A percentile compares a stretch with the other conserved stretches of the same genome.
phyloP scores from a whole-genome alignment of 2,888 invertebrate genomes.

The Amiota mariae region DNA sequence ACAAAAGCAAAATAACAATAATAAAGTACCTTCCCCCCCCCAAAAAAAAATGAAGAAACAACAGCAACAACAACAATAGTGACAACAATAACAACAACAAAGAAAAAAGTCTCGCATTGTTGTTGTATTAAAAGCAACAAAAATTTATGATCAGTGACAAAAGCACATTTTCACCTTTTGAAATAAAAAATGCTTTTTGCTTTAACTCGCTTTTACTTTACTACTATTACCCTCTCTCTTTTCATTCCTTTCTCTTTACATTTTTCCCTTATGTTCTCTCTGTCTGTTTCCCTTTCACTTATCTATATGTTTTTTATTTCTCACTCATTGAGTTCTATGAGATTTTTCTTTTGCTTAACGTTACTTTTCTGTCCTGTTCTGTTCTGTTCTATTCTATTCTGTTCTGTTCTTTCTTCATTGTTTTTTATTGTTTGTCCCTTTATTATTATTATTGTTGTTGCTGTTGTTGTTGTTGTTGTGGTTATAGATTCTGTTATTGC shows the following conservation, averaged over 20 bases:
- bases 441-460: conserved; percentile 47
- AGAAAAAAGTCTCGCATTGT: no score
- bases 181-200: conserved; percentile 51
- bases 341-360: neutral
- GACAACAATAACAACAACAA: neutral
- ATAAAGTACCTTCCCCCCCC: neutral
- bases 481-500: neutral
- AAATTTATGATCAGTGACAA: conserved; percentile 67
- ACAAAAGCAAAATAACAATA: conserved; percentile 2
- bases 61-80: conserved; percentile 36
- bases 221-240: neutral
- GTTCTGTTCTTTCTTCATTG: conserved; percentile 6
- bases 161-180: conserved; percentile 64
- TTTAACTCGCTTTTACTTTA: conserved; percentile 23
- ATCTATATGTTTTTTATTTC: no score
- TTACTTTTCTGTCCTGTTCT: conserved; percentile 40
- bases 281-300: no score
- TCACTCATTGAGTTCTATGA: no score
- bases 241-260: no score
- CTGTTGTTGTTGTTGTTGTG: conserved; percentile 25
- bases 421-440: conserved; percentile 55
- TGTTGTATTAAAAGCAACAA: conserved; percentile 42
- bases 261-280: no score
- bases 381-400: no score
- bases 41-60: conserved; percentile 16